A percentile compares a stretch with the other conserved stretches of the same genome.
Conservation (phyloP, 2,888 invertebrate genomes). For the Rhorus exstirpatorius region DNA sequence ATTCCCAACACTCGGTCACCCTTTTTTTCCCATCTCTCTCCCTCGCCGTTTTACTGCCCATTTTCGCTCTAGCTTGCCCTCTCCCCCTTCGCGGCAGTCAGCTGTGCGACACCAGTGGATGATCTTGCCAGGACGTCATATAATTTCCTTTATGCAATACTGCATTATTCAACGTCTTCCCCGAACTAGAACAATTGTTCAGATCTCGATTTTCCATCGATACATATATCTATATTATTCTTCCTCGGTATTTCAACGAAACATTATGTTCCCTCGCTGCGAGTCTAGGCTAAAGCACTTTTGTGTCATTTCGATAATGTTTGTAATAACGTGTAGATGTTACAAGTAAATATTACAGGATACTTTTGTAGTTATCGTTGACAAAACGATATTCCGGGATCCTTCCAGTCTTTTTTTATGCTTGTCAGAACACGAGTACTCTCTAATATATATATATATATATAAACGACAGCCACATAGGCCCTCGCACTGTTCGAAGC, state of each 20-base stretch:
- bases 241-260: background rate
- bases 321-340: slow-evolving; percentile 2
- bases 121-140: slow-evolving; percentile 72
- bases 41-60: slow-evolving; percentile 44
- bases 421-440: slow-evolving; percentile 9
- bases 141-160: slow-evolving; percentile 69
- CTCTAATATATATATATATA: background rate
- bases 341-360: background rate
- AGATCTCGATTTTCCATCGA: slow-evolving; percentile 53
- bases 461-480: slow-evolving; percentile 4
- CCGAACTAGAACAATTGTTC: slow-evolving; percentile 62
- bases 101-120: slow-evolving; percentile 73
- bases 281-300: slow-evolving; percentile 15
- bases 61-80: slow-evolving; percentile 53
- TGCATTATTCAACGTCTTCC: slow-evolving; percentile 68
- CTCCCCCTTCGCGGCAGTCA: slow-evolving; percentile 57
- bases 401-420: slow-evolving; percentile 15
- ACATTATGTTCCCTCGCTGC: background rate
- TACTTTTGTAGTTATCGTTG: background rate
- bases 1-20: slow-evolving; percentile 49
- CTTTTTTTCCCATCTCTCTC: slow-evolving; percentile 23
- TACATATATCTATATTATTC: slow-evolving; percentile 4
- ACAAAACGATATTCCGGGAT: background rate
- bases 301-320: slow-evolving; percentile 1
- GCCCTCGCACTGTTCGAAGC: slow-evolving; percentile 24